These are phyloP conservation scores for Onychomys torridus DNA, from an alignment of 2,797 vertebrate species.

Conservation along the genomic window DNA sequence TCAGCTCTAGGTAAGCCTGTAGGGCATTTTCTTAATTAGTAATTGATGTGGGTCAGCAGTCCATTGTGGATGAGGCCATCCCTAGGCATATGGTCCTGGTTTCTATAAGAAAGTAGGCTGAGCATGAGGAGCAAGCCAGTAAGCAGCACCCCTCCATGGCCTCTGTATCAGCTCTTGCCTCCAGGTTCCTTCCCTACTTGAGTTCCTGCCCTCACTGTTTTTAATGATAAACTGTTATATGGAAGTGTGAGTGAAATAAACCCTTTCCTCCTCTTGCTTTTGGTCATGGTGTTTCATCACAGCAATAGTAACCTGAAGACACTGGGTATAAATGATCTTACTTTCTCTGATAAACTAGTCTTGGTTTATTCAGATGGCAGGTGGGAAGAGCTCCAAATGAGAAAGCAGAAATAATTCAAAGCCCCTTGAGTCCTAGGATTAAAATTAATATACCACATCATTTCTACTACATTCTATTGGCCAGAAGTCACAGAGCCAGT, in stretches of 20 bases:
- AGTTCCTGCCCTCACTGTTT: neutral
- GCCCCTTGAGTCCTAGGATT: neutral
- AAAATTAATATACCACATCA: neutral
- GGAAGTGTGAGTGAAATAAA: neutral
- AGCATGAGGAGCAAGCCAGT: neutral
- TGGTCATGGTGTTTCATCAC: neutral
- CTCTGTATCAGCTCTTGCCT: neutral
- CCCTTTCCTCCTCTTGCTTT: neutral
- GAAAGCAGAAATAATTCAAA: constrained; percentile 5
- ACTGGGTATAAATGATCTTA: neutral
- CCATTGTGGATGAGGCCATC: neutral
- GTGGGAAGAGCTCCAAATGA: neutral
- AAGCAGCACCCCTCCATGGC: too few species aligned
- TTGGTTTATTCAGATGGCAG: neutral
- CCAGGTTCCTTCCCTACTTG: neutral
- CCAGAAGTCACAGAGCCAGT: neutral
- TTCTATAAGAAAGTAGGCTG: neutral
- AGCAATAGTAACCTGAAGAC: neutral
- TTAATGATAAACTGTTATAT: neutral
- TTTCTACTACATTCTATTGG: constrained; percentile 1
- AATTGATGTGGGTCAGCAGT: neutral
- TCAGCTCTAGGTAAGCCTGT: neutral
- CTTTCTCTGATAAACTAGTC: neutral
- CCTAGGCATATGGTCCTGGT: neutral
- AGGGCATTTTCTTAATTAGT: neutral